Evolutionary conservation across 1,140 invertebrate genomes (phyloP).

Genomic region (Diabrotica virgifera): DNA sequence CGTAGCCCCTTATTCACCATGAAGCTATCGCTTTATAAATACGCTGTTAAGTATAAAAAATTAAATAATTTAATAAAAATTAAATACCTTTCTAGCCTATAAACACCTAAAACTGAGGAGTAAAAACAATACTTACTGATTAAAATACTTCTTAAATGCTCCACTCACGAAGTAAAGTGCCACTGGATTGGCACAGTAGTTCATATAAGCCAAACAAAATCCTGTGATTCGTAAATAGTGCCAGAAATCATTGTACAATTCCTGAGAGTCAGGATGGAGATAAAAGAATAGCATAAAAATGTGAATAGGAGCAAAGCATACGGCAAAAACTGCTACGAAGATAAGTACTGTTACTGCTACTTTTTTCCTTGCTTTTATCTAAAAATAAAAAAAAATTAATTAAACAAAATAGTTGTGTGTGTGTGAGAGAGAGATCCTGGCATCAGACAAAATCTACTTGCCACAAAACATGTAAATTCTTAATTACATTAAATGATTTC

Average conservation of each 20-base stretch:
- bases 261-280: slow-evolving; percentile 64
- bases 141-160: slow-evolving; percentile 82
- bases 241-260: slow-evolving; percentile 83
- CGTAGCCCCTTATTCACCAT: too few species aligned
- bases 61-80: too few species aligned
- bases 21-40: too few species aligned
- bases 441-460: too few species aligned
- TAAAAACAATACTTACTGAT: slow-evolving; percentile 57
- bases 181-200: slow-evolving; percentile 90
- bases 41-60: too few species aligned
- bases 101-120: not conserved
- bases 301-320: slow-evolving; percentile 86
- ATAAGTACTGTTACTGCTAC: slow-evolving; percentile 87
- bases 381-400: slow-evolving; percentile 42
- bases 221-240: slow-evolving; percentile 79
- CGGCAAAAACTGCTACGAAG: slow-evolving; percentile 85
- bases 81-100: not conserved
- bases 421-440: too few species aligned
- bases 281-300: slow-evolving; percentile 89
- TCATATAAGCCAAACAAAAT: slow-evolving; percentile 82
- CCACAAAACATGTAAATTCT: too few species aligned
- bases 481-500: too few species aligned
- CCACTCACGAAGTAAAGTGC: slow-evolving; percentile 89
- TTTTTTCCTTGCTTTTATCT: slow-evolving; percentile 82
- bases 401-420: too few species aligned